phyloP scores from a whole-genome alignment of 2,888 invertebrate genomes.

The Diarsia brunnea region DNA sequence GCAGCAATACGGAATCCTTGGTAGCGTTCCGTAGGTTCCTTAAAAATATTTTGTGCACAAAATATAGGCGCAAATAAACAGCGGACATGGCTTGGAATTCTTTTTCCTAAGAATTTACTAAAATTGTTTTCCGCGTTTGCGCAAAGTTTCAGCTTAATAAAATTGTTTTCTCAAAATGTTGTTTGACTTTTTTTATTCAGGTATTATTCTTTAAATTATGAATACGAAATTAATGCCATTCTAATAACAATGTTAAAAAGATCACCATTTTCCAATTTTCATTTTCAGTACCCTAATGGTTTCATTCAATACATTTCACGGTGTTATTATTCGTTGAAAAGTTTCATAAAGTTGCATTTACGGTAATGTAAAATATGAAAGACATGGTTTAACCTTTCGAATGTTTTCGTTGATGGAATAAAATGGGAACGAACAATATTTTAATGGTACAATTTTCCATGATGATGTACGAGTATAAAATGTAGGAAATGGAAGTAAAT shows the following conservation, averaged over 20 bases:
- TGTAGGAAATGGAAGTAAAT: too few species aligned
- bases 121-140: conserved; percentile 32
- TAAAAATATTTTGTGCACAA: conserved; percentile 67
- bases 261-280: not conserved
- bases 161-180: conserved; percentile 20
- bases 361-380: not conserved
- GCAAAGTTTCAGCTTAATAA: conserved; percentile 22
- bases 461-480: too few species aligned
- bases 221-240: too few species aligned
- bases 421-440: conserved; percentile 1
- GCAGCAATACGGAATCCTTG: conserved; percentile 72
- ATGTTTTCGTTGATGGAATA: not conserved
- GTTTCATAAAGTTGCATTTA: not conserved
- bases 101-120: conserved; percentile 33
- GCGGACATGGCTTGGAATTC: conserved; percentile 50
- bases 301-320: not conserved
- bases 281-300: not conserved
- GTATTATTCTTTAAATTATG: not conserved
- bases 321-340: not conserved
- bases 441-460: not conserved
- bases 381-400: not conserved
- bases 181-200: not conserved
- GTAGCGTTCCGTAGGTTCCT: conserved; percentile 64
- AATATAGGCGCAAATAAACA: conserved; percentile 64
- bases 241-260: not conserved